Conservation (phyloP, 2,888 invertebrate species). For the Selenia dentaria region DNA sequence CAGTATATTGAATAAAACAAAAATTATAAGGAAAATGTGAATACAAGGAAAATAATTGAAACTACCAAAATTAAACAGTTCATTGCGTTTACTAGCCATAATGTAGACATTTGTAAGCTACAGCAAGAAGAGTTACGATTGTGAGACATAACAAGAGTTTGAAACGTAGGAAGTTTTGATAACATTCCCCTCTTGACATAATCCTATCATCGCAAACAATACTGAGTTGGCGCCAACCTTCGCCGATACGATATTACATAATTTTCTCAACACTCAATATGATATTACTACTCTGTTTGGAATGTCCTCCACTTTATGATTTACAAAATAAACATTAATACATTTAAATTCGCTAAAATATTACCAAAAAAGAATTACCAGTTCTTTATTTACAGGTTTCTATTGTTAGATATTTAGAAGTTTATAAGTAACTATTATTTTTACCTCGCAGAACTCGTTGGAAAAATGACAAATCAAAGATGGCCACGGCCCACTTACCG, state of each 20-base stretch:
- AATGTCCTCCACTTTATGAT: constrained; percentile 6
- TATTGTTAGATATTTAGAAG: too few species aligned
- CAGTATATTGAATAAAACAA: not conserved
- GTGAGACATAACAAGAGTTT: constrained; percentile 59
- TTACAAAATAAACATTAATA: constrained; percentile 10
- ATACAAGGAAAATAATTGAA: not conserved
- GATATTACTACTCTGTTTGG: constrained; percentile 32
- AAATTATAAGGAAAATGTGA: not conserved
- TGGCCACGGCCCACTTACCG: constrained; percentile 81
- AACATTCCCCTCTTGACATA: constrained; percentile 64
- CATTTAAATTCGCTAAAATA: constrained; percentile 28
- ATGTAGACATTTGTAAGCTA: constrained; percentile 21
- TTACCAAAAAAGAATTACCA: too few species aligned
- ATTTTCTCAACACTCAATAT: constrained; percentile 16
- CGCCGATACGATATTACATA: constrained; percentile 26
- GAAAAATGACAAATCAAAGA: constrained; percentile 73
- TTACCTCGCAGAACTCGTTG: constrained; percentile 43
- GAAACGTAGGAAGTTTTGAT: constrained; percentile 57
- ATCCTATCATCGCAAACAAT: constrained; percentile 59
- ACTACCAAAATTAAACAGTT: too few species aligned
- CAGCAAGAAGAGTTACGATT: constrained; percentile 17
- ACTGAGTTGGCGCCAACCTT: constrained; percentile 59
- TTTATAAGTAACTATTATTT: too few species aligned
- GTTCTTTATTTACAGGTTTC: too few species aligned
- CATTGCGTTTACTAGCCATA: too few species aligned